phyloP scores from a whole-genome alignment of 2,113 vertebrate species.

The Columbina picui region DNA sequence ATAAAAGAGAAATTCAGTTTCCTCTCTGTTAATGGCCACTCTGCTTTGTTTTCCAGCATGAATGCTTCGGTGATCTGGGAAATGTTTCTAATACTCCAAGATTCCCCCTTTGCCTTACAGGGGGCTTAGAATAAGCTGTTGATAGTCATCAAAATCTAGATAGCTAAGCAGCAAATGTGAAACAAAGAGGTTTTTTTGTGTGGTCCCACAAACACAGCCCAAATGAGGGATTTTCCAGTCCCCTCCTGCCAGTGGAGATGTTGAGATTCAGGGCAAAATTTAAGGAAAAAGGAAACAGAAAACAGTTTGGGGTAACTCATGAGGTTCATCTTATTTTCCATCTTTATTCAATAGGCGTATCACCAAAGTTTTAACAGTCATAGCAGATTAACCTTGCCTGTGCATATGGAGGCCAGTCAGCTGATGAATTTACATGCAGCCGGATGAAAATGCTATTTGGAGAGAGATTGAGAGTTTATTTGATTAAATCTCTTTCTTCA shows the following conservation, averaged over 20 bases:
- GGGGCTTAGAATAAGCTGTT: neutral
- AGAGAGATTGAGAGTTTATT: constrained; percentile 90
- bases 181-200: neutral
- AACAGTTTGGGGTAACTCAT: constrained; percentile 73
- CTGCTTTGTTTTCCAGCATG: neutral
- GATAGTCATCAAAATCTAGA: neutral
- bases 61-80: neutral
- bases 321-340: constrained; percentile 74
- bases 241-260: neutral
- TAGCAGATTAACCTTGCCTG: constrained; percentile 92
- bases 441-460: constrained; percentile 88
- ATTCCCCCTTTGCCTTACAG: neutral
- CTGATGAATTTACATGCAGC: constrained; percentile 94
- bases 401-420: constrained; percentile 77
- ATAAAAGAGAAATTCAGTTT: neutral
- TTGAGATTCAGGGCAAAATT: neutral
- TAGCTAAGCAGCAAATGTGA: neutral
- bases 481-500: constrained; percentile 90
- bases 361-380: constrained; percentile 94
- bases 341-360: constrained; percentile 84
- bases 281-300: neutral
- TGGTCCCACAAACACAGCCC: neutral
- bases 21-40: neutral
- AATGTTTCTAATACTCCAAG: neutral
- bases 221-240: neutral